These are phyloP conservation scores for Lasioglossum baleicum DNA, from an alignment of 1,140 invertebrate species.

Conservation along the genomic window DNA sequence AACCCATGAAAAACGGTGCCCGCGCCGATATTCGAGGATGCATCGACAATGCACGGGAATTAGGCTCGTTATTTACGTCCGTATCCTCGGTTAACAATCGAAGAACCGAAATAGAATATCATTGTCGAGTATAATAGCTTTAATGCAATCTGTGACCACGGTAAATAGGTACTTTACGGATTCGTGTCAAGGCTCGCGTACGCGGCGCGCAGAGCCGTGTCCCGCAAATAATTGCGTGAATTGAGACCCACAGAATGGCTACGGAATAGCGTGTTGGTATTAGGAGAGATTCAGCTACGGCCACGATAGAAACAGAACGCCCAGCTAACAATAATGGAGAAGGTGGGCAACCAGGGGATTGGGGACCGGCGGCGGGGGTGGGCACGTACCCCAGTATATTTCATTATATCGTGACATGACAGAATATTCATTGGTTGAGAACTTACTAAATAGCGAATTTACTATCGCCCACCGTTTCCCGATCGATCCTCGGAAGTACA, in stretches of 20 bases:
- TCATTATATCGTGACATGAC: slow-evolving; percentile 46
- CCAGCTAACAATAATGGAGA: slow-evolving; percentile 48
- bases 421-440: slow-evolving; percentile 60
- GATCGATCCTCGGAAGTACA: slow-evolving; percentile 43
- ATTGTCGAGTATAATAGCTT: slow-evolving; percentile 19
- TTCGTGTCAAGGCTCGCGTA: slow-evolving; percentile 4
- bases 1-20: background rate
- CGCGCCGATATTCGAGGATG: too few species aligned
- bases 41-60: background rate
- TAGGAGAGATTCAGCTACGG: slow-evolving; percentile 40
- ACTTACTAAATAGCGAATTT: slow-evolving; percentile 61
- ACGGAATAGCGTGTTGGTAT: slow-evolving; percentile 37
- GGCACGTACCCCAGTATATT: slow-evolving; percentile 36
- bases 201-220: slow-evolving; percentile 28
- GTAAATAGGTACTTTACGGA: slow-evolving; percentile 51
- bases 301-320: slow-evolving; percentile 38
- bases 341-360: background rate
- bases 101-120: slow-evolving; percentile 15
- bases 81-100: background rate
- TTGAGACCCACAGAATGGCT: slow-evolving; percentile 54
- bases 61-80: background rate
- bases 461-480: slow-evolving; percentile 37
- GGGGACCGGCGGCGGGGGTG: too few species aligned
- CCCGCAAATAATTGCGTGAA: slow-evolving; percentile 55
- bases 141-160: slow-evolving; percentile 30